A percentile compares a stretch with the other conserved stretches of the same genome.
Conservation (phyloP, 2,113 vertebrate genomes). For the Edolisoma coerulescens region DNA sequence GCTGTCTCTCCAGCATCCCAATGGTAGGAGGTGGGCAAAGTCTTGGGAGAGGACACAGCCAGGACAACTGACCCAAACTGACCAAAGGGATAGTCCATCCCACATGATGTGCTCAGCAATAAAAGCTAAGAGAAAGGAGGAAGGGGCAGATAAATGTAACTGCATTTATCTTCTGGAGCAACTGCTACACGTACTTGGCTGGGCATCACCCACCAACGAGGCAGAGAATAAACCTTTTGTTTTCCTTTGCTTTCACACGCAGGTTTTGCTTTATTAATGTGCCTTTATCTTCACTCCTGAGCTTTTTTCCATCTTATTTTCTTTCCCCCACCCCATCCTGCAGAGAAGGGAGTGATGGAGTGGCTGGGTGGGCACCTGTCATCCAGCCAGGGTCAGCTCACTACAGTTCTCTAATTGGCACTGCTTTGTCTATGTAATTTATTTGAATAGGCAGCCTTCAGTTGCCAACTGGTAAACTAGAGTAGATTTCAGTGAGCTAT, state of each 20-base stretch:
- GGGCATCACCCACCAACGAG: background rate
- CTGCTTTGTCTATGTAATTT: constrained; percentile 7
- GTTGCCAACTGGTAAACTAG: background rate
- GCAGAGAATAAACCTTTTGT: background rate
- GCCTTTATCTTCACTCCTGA: background rate
- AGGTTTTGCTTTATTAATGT: background rate
- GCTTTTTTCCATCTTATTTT: background rate
- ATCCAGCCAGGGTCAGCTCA: background rate
- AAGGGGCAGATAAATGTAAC: background rate
- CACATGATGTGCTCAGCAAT: background rate
- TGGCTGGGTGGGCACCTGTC: background rate
- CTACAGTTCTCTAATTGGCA: background rate
- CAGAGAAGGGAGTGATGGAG: background rate
- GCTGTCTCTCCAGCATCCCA: background rate
- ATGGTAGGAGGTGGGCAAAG: background rate
- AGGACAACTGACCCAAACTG: background rate
- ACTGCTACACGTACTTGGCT: background rate
- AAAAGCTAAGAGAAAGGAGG: background rate
- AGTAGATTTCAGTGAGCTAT: constrained; percentile 17
- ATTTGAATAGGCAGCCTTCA: constrained; percentile 33
- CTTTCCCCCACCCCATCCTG: background rate
- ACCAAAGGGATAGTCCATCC: background rate
- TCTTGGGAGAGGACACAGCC: background rate
- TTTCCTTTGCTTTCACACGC: background rate
- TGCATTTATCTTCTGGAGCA: background rate